Percentiles rank a stretch among this genome's conserved stretches.
Conservation (phyloP, 2,113 vertebrate genomes). For the Typhlomys cinereus region DNA sequence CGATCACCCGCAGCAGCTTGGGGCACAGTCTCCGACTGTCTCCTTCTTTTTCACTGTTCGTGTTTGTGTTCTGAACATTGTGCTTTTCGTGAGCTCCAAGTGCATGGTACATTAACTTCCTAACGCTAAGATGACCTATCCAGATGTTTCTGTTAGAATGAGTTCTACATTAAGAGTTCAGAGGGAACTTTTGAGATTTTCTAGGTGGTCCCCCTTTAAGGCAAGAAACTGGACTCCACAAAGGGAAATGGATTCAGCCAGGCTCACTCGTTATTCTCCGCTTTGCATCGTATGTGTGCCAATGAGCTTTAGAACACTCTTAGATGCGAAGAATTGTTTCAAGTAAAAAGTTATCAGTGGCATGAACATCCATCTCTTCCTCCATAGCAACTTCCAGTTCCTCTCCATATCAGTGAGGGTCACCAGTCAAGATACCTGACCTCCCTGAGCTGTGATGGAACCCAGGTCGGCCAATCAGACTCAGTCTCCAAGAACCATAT, state of each 20-base stretch:
- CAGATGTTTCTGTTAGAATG: not conserved
- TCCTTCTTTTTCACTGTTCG: not conserved
- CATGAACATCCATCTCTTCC: not conserved
- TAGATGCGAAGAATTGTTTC: not conserved
- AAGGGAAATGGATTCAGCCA: not conserved
- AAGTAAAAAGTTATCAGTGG: not conserved
- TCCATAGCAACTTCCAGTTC: not conserved
- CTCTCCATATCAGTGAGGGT: not conserved
- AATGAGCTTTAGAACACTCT: not conserved
- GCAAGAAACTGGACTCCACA: not conserved
- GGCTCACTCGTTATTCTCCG: not conserved
- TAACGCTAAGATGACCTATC: not conserved
- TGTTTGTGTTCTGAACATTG: not conserved
- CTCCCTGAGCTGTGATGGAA: not conserved
- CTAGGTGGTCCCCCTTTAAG: not conserved
- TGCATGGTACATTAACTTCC: not conserved
- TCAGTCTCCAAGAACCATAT: not conserved
- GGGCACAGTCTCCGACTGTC: not conserved
- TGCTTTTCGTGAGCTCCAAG: not conserved
- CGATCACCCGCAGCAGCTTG: not conserved
- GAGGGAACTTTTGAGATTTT: not conserved
- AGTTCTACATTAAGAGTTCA: not conserved
- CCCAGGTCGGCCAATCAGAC: not conserved
- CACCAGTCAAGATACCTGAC: not conserved
- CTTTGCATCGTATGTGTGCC: not conserved